phyloP scores from a whole-genome alignment of 2,797 vertebrate genomes.

The Thaleichthys pacificus region DNA sequence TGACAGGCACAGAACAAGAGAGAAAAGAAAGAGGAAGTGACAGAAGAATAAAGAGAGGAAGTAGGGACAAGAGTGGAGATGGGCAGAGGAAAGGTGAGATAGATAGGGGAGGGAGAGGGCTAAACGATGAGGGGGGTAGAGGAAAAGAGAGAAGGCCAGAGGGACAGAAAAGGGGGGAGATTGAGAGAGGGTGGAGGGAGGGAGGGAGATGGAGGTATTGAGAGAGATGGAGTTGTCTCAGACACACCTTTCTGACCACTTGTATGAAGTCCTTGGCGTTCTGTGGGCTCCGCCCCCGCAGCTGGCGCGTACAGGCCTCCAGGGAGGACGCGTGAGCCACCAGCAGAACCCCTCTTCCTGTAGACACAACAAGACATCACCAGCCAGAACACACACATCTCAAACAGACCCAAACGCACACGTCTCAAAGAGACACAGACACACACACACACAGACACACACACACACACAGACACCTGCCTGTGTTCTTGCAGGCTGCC shows the following conservation, averaged over 20 bases:
- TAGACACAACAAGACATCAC: conserved; percentile 23
- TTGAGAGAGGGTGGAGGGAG: too few relatives aligned
- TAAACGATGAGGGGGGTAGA: background rate
- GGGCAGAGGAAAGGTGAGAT: conserved; percentile 11
- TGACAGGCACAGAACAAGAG: background rate
- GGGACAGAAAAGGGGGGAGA: background rate
- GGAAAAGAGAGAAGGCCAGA: background rate
- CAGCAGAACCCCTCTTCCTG: conserved; percentile 92
- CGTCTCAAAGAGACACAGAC: conserved; percentile 10
- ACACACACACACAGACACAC: conserved; percentile 27
- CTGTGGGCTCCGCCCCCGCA: conserved; percentile 89
- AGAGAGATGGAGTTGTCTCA: background rate
- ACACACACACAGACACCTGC: conserved; percentile 57
- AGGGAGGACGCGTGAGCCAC: conserved; percentile 94
- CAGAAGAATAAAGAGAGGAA: background rate
- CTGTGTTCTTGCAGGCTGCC: conserved; percentile 89
- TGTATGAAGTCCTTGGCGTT: conserved; percentile 96
- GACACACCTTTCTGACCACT: conserved; percentile 90
- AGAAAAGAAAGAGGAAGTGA: background rate
- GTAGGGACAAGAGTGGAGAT: background rate
- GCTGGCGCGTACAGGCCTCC: conserved; percentile 94
- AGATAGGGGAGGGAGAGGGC: background rate
- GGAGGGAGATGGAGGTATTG: background rate
- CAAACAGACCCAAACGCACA: conserved; percentile 1
- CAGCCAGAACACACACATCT: background rate